Evolutionary conservation across 2,797 vertebrate genomes (phyloP).

Genomic region (Holocentrus rufus): DNA sequence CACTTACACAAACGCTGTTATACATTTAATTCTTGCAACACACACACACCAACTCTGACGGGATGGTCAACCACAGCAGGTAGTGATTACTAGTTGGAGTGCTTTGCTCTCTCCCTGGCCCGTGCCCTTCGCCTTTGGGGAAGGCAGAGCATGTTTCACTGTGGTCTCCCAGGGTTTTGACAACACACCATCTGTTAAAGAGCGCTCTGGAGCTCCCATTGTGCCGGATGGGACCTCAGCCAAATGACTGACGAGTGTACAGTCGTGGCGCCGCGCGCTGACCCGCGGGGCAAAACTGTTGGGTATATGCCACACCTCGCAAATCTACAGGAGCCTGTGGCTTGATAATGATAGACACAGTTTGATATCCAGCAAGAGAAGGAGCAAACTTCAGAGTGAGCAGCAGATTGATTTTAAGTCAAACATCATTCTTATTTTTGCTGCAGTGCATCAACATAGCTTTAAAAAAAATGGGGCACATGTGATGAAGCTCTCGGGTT

Average conservation of each 20-base stretch:
- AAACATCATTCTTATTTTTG: neutral
- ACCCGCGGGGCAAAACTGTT: constrained; percentile 15
- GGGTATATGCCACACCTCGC: constrained; percentile 6
- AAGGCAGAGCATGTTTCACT: constrained; percentile 58
- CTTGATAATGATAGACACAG: constrained; percentile 54
- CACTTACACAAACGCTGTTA: constrained; percentile 15
- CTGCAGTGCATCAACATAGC: neutral
- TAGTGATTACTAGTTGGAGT: constrained; percentile 29
- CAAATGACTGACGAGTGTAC: constrained; percentile 50
- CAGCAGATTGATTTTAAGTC: neutral
- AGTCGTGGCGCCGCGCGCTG: constrained; percentile 29
- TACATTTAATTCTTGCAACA: neutral
- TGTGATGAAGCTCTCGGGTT: constrained; percentile 19
- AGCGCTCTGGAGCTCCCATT: constrained; percentile 21
- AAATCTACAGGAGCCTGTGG: constrained; percentile 43
- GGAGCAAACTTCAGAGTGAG: neutral
- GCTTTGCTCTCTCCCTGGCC: constrained; percentile 4
- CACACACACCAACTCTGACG: neutral
- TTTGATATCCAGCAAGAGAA: constrained; percentile 22
- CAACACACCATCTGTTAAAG: constrained; percentile 65
- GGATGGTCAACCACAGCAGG: constrained; percentile 16
- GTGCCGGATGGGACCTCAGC: constrained; percentile 43
- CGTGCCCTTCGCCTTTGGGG: constrained; percentile 45
- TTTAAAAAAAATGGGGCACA: neutral
- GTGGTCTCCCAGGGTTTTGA: constrained; percentile 59